Percentiles rank a stretch among this genome's conserved stretches.
These are phyloP conservation scores for Eclectus roratus DNA, from an alignment of 2,113 vertebrate species.

Conservation along the genomic window DNA sequence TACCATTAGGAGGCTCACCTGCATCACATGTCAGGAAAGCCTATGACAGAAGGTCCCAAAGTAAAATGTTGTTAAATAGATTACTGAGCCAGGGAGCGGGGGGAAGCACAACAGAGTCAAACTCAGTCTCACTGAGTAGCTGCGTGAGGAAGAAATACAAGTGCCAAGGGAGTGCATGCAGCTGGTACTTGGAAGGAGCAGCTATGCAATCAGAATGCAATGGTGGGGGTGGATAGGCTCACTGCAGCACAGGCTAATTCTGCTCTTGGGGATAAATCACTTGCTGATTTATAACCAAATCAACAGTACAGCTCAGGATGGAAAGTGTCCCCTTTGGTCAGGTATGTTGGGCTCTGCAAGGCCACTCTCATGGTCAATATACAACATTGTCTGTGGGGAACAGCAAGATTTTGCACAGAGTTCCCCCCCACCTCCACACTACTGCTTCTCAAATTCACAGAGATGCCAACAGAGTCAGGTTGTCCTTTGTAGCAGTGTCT, in stretches of 20 bases:
- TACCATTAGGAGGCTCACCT: neutral
- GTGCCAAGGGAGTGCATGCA: fast-evolving
- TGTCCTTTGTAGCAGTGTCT: neutral
- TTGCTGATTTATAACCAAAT: neutral
- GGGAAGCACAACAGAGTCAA: too few relatives aligned
- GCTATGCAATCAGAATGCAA: neutral
- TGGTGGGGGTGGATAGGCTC: neutral
- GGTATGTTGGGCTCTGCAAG: neutral
- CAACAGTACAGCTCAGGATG: fast-evolving
- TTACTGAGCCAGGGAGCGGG: fast-evolving
- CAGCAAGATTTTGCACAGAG: fast-evolving
- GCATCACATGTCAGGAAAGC: neutral
- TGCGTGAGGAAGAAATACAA: neutral
- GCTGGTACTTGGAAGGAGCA: fast-evolving
- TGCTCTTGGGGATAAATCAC: neutral
- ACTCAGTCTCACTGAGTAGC: neutral
- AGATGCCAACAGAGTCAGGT: fast-evolving
- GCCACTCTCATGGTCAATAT: fast-evolving
- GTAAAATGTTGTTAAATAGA: neutral
- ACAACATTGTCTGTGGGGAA: fast-evolving
- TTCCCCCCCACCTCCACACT: neutral
- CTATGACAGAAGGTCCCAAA: neutral
- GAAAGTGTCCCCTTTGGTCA: neutral
- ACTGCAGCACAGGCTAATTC: fast-evolving
- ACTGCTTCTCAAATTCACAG: neutral